phyloP scores from a whole-genome alignment of 2,888 invertebrate species.

The Hypomecis atomaria region DNA sequence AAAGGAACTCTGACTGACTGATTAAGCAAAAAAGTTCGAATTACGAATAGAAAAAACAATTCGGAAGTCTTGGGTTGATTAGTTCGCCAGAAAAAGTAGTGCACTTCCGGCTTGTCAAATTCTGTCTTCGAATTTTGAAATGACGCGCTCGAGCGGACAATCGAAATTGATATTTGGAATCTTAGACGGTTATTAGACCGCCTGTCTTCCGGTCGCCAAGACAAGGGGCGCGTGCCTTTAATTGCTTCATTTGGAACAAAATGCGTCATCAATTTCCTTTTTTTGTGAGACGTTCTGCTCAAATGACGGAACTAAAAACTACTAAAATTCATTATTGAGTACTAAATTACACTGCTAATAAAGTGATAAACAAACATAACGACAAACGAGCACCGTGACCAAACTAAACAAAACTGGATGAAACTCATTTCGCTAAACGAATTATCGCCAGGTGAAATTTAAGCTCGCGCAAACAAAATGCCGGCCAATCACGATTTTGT shows the following conservation, averaged over 20 bases:
- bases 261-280: constrained; percentile 62
- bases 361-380: constrained; percentile 21
- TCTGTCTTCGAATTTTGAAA: constrained; percentile 65
- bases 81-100: constrained; percentile 56
- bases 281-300: constrained; percentile 56
- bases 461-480: constrained; percentile 79
- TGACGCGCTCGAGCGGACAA: constrained; percentile 70
- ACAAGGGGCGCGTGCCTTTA: constrained; percentile 74
- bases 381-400: constrained; percentile 48
- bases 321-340: constrained; percentile 28
- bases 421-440: constrained; percentile 79
- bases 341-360: constrained; percentile 26
- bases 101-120: constrained; percentile 74
- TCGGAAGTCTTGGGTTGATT: constrained; percentile 76
- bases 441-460: constrained; percentile 73
- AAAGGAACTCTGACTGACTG: constrained; percentile 71
- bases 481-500: constrained; percentile 83
- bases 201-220: constrained; percentile 76
- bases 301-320: constrained; percentile 42
- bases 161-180: constrained; percentile 83
- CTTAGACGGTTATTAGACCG: constrained; percentile 79
- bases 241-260: constrained; percentile 81
- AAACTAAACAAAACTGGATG: constrained; percentile 66
- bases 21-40: constrained; percentile 53
- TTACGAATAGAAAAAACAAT: constrained; percentile 50